Conservation (phyloP, 1,140 invertebrate genomes). For the Pseudoatta argentina region DNA sequence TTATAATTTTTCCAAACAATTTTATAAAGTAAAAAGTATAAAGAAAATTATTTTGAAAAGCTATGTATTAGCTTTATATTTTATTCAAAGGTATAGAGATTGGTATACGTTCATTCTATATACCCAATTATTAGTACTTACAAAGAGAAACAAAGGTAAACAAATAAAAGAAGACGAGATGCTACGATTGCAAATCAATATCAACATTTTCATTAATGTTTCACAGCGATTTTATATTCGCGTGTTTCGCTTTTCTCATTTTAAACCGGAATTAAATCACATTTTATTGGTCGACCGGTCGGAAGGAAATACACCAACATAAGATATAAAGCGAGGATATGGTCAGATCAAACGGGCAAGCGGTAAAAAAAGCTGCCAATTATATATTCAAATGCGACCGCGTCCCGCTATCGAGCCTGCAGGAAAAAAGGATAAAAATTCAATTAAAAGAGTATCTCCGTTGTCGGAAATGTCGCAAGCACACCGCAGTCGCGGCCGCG, state of each 20-base stretch:
- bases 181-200: constrained; percentile 17
- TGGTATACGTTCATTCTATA: background rate
- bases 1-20: background rate
- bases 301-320: constrained; percentile 27
- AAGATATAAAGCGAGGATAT: constrained; percentile 27
- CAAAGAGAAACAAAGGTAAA: constrained; percentile 41
- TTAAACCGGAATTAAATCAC: constrained; percentile 42
- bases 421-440: constrained; percentile 44
- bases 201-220: constrained; percentile 54
- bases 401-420: background rate
- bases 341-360: background rate
- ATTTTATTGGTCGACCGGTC: constrained; percentile 2
- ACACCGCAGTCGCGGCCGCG: constrained; percentile 7
- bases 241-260: constrained; percentile 11
- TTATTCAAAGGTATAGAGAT: background rate
- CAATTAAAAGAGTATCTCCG: constrained; percentile 38
- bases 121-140: constrained; percentile 17
- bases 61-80: background rate
- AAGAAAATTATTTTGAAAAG: background rate
- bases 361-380: constrained; percentile 46
- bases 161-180: constrained; percentile 33
- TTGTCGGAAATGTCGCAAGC: constrained; percentile 14
- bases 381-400: constrained; percentile 56
- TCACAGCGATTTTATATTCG: constrained; percentile 12
- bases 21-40: background rate